These are phyloP conservation scores for Drosophila kanapiae DNA, from an alignment of 1,140 invertebrate species.

Conservation along the genomic window DNA sequence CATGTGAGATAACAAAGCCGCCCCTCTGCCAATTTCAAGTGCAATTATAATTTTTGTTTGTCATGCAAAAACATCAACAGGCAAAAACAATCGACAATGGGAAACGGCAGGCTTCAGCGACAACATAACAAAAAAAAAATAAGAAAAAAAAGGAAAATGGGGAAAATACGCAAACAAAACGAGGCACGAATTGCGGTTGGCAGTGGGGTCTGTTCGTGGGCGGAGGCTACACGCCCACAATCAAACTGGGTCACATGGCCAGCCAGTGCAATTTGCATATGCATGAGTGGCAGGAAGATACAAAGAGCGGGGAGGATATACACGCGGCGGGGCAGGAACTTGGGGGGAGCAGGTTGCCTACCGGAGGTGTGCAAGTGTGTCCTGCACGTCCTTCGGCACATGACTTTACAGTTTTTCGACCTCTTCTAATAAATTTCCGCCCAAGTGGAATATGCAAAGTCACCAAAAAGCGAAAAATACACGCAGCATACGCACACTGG, in stretches of 20 bases:
- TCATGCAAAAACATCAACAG: constrained; percentile 74
- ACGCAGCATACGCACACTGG: constrained; percentile 27
- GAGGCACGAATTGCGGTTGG: constrained; percentile 44
- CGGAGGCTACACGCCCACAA: constrained; percentile 60
- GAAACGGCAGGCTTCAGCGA: constrained; percentile 27
- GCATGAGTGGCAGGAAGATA: constrained; percentile 61
- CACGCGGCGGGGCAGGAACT: neutral
- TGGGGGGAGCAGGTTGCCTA: constrained; percentile 10
- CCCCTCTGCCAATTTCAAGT: constrained; percentile 71
- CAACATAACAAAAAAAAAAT: neutral
- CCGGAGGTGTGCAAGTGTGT: constrained; percentile 45
- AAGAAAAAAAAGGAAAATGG: constrained; percentile 34
- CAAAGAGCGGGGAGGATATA: constrained; percentile 27
- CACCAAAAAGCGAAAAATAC: constrained; percentile 50
- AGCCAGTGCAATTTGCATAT: constrained; percentile 78
- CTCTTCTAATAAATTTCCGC: constrained; percentile 75
- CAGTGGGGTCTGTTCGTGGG: neutral
- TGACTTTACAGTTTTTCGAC: constrained; percentile 75
- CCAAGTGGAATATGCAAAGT: constrained; percentile 72
- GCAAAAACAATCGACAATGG: constrained; percentile 64
- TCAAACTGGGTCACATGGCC: constrained; percentile 75
- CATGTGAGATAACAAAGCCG: constrained; percentile 41
- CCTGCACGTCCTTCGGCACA: constrained; percentile 49
- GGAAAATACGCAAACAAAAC: constrained; percentile 57
- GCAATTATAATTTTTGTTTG: constrained; percentile 83